A percentile compares a stretch with the other conserved stretches of the same genome.
phyloP scores from a whole-genome alignment of 2,113 vertebrate species.

The Mastomys coucha region DNA sequence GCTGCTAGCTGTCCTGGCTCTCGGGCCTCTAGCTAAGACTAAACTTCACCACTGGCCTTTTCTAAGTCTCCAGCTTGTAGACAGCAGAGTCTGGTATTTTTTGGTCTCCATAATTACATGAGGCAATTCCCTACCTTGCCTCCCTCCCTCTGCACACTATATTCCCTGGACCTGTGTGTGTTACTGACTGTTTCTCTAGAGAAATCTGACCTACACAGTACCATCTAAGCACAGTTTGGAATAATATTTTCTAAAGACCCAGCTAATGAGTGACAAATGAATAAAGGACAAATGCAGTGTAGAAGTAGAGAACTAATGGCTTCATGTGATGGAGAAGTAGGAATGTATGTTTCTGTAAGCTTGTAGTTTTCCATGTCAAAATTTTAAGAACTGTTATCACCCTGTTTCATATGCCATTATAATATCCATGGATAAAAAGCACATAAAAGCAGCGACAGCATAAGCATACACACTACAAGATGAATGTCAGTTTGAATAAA shows the following conservation, averaged over 20 bases:
- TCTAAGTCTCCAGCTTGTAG: neutral
- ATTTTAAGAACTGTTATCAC: neutral
- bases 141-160: neutral
- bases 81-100: too few relatives aligned
- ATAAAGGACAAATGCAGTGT: neutral
- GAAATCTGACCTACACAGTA: neutral
- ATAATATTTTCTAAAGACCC: neutral
- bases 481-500: neutral
- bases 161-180: neutral
- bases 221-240: neutral
- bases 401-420: neutral
- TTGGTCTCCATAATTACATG: neutral
- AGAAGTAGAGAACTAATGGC: neutral
- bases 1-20: neutral
- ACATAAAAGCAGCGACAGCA: neutral
- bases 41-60: neutral
- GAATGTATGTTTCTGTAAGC: neutral
- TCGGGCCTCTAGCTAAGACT: neutral
- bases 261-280: neutral
- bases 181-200: neutral
- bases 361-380: slow-evolving; percentile 34
- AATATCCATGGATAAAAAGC: neutral
- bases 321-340: neutral
- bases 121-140: neutral
- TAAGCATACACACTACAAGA: neutral